A percentile compares a stretch with the other conserved stretches of the same genome.
These are phyloP conservation scores for Amiota minor DNA, from an alignment of 2,888 invertebrate species.

Conservation along the genomic window DNA sequence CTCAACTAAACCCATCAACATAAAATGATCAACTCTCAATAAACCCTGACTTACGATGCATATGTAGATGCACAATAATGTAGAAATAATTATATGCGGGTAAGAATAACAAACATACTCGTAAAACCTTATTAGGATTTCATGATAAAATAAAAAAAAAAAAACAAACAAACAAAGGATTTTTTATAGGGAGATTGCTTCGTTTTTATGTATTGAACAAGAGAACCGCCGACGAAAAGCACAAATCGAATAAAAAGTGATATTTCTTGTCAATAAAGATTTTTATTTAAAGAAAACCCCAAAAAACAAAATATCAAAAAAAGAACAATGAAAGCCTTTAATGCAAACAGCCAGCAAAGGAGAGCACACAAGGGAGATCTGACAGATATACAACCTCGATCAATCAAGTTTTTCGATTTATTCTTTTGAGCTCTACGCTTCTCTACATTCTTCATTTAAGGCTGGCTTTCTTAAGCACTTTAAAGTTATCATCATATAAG, in stretches of 20 bases:
- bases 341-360: not conserved
- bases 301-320: not conserved
- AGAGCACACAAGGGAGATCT: not conserved
- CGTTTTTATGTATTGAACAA: not conserved
- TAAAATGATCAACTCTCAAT: not conserved
- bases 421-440: not conserved
- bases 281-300: not conserved
- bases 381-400: slow-evolving; percentile 9
- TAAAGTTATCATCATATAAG: not conserved
- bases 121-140: not conserved
- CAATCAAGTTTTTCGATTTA: slow-evolving; percentile 18
- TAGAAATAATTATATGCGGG: slow-evolving; percentile 16
- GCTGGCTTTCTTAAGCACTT: slow-evolving; percentile 11
- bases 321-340: slow-evolving; percentile 11
- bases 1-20: not conserved
- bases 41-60: not conserved
- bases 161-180: not conserved
- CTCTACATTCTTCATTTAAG: not conserved
- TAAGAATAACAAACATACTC: not conserved
- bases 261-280: slow-evolving; percentile 34
- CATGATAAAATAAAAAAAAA: not conserved
- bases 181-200: not conserved
- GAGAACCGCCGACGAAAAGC: not conserved
- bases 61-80: not conserved
- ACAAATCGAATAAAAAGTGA: slow-evolving; percentile 20